Evolutionary conservation across 2,888 invertebrate genomes (phyloP).

Genomic region (Idaea biselata): DNA sequence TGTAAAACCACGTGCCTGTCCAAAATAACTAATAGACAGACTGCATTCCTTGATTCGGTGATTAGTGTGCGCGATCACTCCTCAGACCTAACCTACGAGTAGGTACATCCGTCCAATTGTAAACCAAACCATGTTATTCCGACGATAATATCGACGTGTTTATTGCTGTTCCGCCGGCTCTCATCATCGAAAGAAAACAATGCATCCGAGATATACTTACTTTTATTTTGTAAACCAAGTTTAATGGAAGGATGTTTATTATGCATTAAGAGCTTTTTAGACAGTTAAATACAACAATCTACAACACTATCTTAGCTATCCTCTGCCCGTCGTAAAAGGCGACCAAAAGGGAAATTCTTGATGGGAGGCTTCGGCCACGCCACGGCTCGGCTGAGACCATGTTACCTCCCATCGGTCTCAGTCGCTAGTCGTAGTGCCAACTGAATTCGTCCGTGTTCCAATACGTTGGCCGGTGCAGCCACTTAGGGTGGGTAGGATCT

Average conservation of each 20-base stretch:
- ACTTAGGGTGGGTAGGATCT: too few species aligned
- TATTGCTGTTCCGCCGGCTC: slow-evolving; percentile 38
- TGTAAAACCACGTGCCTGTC: slow-evolving; percentile 1
- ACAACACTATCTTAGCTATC: too few species aligned
- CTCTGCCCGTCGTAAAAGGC: too few species aligned
- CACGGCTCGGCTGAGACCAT: too few species aligned
- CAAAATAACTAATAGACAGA: slow-evolving; percentile 1
- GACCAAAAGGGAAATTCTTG: too few species aligned
- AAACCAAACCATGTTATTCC: slow-evolving; percentile 27
- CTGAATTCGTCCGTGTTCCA: too few species aligned
- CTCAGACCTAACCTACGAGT: background rate
- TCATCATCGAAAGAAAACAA: slow-evolving; percentile 1
- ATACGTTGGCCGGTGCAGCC: too few species aligned
- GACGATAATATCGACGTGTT: slow-evolving; percentile 38
- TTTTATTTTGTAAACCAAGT: slow-evolving; percentile 1
- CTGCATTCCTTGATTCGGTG: slow-evolving; percentile 22
- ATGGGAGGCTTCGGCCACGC: too few species aligned
- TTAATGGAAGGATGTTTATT: slow-evolving; percentile 15
- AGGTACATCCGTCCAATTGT: slow-evolving; percentile 44
- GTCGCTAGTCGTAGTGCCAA: too few species aligned
- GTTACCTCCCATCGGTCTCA: too few species aligned
- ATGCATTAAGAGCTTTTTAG: slow-evolving; percentile 31
- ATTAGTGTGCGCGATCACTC: slow-evolving; percentile 22
- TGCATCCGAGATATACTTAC: background rate
- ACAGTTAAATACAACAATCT: slow-evolving; percentile 31